phyloP scores from a whole-genome alignment of 2,888 invertebrate species.

The Himalopsyche japonica region DNA sequence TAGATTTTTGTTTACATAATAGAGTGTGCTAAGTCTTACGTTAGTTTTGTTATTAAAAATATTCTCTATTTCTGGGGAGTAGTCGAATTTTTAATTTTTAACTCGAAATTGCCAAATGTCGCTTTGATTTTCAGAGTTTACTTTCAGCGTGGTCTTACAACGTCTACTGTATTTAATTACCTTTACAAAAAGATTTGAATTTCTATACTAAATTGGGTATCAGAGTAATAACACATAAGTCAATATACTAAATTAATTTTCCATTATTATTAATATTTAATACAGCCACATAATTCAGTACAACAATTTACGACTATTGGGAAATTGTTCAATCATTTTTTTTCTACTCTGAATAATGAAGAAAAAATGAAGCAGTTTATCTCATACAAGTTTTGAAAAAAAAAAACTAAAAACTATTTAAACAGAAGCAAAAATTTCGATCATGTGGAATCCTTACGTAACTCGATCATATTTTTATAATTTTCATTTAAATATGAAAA shows the following conservation, averaged over 20 bases:
- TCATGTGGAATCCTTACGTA: too few relatives aligned
- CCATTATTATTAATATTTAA: conserved; percentile 23
- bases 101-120: not conserved
- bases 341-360: not conserved
- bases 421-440: too few relatives aligned
- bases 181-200: conserved; percentile 8
- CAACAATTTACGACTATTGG: conserved; percentile 34
- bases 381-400: not conserved
- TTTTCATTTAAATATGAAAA: not conserved
- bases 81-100: not conserved
- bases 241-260: conserved; percentile 3
- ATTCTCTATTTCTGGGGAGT: conserved; percentile 13
- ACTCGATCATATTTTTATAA: not conserved
- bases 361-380: not conserved
- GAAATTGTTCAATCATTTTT: conserved; percentile 34
- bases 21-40: conserved; percentile 18
- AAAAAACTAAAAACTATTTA: too few relatives aligned
- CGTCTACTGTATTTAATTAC: conserved; percentile 4
- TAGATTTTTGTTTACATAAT: not conserved
- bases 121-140: not conserved
- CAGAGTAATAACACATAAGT: conserved; percentile 17
- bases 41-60: conserved; percentile 25
- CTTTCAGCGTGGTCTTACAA: conserved; percentile 14
- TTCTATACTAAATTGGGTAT: conserved; percentile 23
- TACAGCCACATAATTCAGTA: conserved; percentile 40